phyloP scores from a whole-genome alignment of 2,888 invertebrate genomes.

The Caenorhabditis drosophilae region DNA sequence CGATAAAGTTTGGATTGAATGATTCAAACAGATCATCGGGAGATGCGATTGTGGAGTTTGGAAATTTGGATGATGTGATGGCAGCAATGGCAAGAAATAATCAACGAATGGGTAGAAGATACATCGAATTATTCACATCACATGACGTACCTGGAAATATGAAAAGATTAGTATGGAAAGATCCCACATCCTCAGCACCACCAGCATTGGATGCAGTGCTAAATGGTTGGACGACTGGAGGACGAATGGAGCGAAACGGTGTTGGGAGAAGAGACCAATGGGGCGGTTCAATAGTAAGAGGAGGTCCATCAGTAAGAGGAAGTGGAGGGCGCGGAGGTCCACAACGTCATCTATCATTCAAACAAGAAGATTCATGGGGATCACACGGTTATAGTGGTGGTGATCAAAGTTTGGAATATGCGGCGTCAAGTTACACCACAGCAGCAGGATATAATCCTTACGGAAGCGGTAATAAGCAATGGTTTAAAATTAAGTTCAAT shows the following conservation, averaged over 20 bases:
- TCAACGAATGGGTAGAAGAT: constrained; percentile 55
- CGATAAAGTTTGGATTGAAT: constrained; percentile 50
- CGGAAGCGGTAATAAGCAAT: neutral
- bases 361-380: neutral
- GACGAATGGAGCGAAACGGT: neutral
- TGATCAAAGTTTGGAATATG: neutral
- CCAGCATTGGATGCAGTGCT: constrained; percentile 31
- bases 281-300: constrained; percentile 9
- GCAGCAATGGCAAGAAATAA: constrained; percentile 52
- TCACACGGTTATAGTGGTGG: neutral
- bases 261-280: neutral
- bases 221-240: neutral
- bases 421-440: neutral
- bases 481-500: neutral
- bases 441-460: constrained; percentile 3
- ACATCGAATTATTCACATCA: constrained; percentile 84
- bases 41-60: constrained; percentile 61
- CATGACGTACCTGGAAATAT: constrained; percentile 42
- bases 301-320: constrained; percentile 5
- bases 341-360: constrained; percentile 7
- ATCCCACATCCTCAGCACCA: constrained; percentile 29
- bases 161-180: constrained; percentile 42
- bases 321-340: neutral
- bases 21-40: constrained; percentile 59
- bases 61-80: constrained; percentile 44